These are phyloP conservation scores for Drosophila flavopinicola DNA, from an alignment of 2,888 invertebrate genomes.

Conservation along the genomic window DNA sequence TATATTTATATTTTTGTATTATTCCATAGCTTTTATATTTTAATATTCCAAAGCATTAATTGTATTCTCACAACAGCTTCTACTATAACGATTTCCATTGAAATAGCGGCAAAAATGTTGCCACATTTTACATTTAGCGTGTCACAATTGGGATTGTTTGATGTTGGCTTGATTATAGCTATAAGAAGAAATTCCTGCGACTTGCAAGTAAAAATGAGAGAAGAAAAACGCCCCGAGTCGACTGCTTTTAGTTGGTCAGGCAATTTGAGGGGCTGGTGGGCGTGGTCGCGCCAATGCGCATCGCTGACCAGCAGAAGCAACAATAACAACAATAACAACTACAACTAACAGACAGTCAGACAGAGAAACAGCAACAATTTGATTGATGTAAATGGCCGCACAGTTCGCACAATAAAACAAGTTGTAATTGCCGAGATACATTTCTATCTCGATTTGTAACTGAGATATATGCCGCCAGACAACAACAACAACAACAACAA, in stretches of 20 bases:
- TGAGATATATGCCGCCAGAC: too few relatives aligned
- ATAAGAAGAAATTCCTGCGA: neutral
- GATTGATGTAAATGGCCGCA: constrained; percentile 74
- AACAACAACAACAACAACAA: too few relatives aligned
- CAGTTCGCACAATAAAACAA: constrained; percentile 71
- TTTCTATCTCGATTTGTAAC: constrained; percentile 47
- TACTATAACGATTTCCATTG: too few relatives aligned
- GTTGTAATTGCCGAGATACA: constrained; percentile 70
- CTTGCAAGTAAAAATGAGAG: constrained; percentile 3
- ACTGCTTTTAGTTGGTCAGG: constrained; percentile 1
- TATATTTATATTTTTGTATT: too few relatives aligned
- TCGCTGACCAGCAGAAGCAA: constrained; percentile 39
- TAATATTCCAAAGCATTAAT: too few relatives aligned
- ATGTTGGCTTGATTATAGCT: neutral
- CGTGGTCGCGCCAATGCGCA: constrained; percentile 37
- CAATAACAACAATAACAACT: constrained; percentile 11
- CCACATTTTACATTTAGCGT: neutral
- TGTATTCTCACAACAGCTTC: too few relatives aligned
- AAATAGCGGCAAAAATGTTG: too few relatives aligned
- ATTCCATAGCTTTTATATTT: too few relatives aligned
- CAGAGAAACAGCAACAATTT: constrained; percentile 37
- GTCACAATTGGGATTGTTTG: neutral
- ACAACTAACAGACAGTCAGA: constrained; percentile 1
- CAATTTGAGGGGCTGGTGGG: constrained; percentile 26
- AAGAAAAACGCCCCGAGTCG: neutral